Evolutionary conservation across 2,113 vertebrate genomes (phyloP), one percentile per base, ranked within the genome.

Genomic region (Tetrao urogallus): DNA sequence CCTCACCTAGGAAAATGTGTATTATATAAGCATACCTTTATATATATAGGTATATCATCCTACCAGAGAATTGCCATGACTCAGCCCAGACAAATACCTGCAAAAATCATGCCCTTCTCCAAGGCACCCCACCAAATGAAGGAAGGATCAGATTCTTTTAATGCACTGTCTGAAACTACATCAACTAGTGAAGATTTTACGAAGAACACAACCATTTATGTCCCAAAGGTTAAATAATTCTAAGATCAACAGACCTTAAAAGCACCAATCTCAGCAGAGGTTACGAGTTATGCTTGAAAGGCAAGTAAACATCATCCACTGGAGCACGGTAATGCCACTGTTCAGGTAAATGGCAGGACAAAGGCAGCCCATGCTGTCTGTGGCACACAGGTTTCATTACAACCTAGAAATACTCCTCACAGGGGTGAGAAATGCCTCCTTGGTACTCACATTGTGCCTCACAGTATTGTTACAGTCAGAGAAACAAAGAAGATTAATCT

Each of bases 1-100:
- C n/a, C 25, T 4, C 14, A 4, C 14, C 27, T 74, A 30, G 47
- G 34, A 27, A 1, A 36, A 19, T 24, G 43, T 1, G 0, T n/a
- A 54, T 45, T 27, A 42, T 16, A 42, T 42, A 42, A 14, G 42
- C 42, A 42, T 42, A 42, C 42, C 42, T 42, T 38, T 38, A 42
- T 42, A 42, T 42, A 42, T 42, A 42, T 42, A 42, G 42, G 43
- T 1, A 0, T n/a, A 54, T 45, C 24, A 79, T 11, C 34, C 34
- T 48, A n/a, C 2, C 24, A 63, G 52, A 87, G 27, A 21, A 6
- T 32, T 66, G 56, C 36, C 14, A 2, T 58, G 36, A 36, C 36
- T 58, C 8, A 0, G 13, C 3, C 45, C 28, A 70, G 81, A 38
- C 6, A 45, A 81, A 38, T 3, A 32, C 1, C 19, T 42, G 19